Conservation (phyloP, 2,888 invertebrate genomes). For the Muschampia plurimacula region DNA sequence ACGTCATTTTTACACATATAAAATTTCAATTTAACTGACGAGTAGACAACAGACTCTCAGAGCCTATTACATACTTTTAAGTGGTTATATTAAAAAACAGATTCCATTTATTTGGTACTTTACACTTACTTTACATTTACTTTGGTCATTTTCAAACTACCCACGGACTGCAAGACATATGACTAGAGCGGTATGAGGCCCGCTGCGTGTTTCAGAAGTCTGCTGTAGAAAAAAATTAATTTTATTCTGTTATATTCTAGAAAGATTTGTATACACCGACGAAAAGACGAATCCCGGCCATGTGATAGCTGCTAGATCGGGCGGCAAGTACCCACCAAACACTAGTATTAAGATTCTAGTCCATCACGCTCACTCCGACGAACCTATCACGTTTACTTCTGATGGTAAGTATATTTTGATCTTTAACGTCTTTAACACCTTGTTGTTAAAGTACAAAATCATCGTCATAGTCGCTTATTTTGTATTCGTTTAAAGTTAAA, state of each 20-base stretch:
- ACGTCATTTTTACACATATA: too few species aligned
- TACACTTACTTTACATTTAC: too few species aligned
- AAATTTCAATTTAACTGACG: too few species aligned
- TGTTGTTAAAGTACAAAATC: not conserved
- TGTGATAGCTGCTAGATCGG: constrained; percentile 94
- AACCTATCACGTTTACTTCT: constrained; percentile 95
- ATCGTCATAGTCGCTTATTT: not conserved
- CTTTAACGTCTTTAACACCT: not conserved
- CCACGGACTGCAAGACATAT: too few species aligned
- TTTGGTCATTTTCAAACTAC: too few species aligned
- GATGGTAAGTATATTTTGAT: constrained; percentile 88
- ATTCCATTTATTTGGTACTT: too few species aligned
- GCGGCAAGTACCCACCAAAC: constrained; percentile 90
- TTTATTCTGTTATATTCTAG: constrained; percentile 58
- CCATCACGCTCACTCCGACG: constrained; percentile 84
- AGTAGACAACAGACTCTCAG: too few species aligned
- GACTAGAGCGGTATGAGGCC: too few species aligned
- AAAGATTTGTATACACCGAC: constrained; percentile 91
- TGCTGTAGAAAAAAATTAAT: not conserved
- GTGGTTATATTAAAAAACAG: too few species aligned
- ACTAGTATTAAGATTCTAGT: constrained; percentile 97
- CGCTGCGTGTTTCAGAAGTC: too few species aligned
- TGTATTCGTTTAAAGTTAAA: not conserved
- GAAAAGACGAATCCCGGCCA: constrained; percentile 94
- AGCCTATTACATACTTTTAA: too few species aligned